Percentiles rank a stretch among this genome's conserved stretches.
These are phyloP conservation scores for Microctonus hyperodae DNA, from an alignment of 2,888 invertebrate species.

Conservation along the genomic window DNA sequence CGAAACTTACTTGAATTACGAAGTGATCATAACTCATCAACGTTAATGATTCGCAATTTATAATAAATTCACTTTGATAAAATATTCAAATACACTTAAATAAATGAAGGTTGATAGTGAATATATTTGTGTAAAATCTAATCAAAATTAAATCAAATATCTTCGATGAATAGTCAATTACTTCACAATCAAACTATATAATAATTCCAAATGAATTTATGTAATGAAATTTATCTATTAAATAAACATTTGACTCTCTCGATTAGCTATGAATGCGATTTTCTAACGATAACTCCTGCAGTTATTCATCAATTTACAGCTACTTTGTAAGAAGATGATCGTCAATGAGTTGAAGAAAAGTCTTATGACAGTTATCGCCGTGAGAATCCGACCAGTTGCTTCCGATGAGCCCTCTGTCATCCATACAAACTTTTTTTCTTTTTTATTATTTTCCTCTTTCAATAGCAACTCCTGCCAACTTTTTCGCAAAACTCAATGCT, in stretches of 20 bases:
- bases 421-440: constrained; percentile 33
- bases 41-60: not conserved
- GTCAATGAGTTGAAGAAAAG: constrained; percentile 13
- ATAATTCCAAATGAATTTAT: not conserved
- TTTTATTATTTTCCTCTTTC: not conserved
- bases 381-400: constrained; percentile 41
- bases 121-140: not conserved
- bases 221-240: not conserved
- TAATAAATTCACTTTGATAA: not conserved
- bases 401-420: constrained; percentile 23
- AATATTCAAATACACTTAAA: not conserved
- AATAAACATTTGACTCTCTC: not conserved
- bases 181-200: too few relatives aligned
- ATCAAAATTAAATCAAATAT: too few relatives aligned
- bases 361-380: constrained; percentile 32
- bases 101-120: not conserved
- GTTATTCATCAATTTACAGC: not conserved
- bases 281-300: not conserved
- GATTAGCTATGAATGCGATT: not conserved
- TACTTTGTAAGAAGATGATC: constrained; percentile 9
- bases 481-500: not conserved
- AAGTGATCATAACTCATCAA: constrained; percentile 12
- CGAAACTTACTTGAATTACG: not conserved
- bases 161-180: not conserved
- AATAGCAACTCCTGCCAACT: not conserved